A percentile compares a stretch with the other conserved stretches of the same genome.
Evolutionary conservation across 2,113 vertebrate species (phyloP).

Genomic region (Procavia capensis): DNA sequence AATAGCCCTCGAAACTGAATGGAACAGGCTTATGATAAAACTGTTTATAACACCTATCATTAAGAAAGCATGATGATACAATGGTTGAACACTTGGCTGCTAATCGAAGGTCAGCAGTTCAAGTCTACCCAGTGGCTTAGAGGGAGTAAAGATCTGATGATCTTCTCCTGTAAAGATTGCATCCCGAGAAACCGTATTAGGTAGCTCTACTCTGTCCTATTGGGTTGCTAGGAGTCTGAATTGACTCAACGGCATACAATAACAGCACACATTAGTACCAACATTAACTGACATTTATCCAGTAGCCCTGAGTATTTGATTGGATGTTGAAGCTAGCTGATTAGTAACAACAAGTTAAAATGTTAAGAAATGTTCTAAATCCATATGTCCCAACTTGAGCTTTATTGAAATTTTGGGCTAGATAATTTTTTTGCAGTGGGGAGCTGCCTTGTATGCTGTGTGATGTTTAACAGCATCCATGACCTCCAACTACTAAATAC

Average conservation of each 20-base stretch:
- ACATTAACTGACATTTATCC: neutral
- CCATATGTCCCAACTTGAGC: neutral
- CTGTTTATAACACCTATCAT: neutral
- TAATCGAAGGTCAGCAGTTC: neutral
- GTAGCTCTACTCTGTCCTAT: neutral
- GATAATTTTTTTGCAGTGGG: neutral
- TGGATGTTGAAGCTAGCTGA: neutral
- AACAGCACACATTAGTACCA: neutral
- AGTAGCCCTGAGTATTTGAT: neutral
- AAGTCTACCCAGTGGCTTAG: neutral
- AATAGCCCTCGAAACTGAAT: neutral
- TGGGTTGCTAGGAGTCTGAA: neutral
- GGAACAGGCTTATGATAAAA: neutral
- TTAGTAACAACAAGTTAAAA: neutral
- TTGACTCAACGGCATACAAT: neutral
- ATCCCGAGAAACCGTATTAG: neutral
- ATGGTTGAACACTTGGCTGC: neutral
- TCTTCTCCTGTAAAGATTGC: neutral
- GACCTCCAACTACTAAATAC: neutral
- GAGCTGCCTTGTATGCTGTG: accelerated
- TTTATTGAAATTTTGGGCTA: neutral
- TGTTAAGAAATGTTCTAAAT: neutral
- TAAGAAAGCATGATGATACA: neutral
- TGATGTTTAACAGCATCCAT: neutral
- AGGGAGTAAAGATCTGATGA: neutral